Percentiles rank a stretch among this genome's conserved stretches.
These are phyloP conservation scores for Vidua macroura DNA, from an alignment of 2,113 vertebrate species.

Conservation along the genomic window DNA sequence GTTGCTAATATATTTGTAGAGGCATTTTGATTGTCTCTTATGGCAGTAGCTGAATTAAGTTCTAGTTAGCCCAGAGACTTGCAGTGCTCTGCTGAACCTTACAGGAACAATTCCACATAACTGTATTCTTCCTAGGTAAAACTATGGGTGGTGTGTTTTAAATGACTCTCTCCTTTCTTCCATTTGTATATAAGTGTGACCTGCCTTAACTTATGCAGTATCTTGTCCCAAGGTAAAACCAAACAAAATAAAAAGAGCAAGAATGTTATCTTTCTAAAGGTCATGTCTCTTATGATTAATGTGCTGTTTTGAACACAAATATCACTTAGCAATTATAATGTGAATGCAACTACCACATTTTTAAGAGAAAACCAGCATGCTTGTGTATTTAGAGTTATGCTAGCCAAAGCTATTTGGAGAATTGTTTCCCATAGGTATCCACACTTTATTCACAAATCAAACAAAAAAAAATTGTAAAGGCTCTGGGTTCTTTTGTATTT, in stretches of 20 bases:
- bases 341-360: not conserved
- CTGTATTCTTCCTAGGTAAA: not conserved
- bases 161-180: not conserved
- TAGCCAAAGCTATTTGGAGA: not conserved
- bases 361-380: not conserved
- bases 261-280: slow-evolving; percentile 53
- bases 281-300: slow-evolving; percentile 61
- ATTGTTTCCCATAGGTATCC: not conserved
- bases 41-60: not conserved
- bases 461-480: not conserved
- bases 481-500: not conserved
- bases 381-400: not conserved
- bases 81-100: not conserved
- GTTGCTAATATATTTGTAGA: not conserved
- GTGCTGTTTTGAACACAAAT: slow-evolving; percentile 50
- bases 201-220: slow-evolving; percentile 16
- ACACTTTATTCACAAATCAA: not conserved
- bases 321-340: slow-evolving; percentile 63
- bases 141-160: not conserved
- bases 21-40: not conserved
- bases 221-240: slow-evolving; percentile 4
- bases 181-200: not conserved
- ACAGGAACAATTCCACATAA: not conserved
- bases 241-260: slow-evolving; percentile 10
- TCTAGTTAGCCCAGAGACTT: not conserved